These are phyloP conservation scores for Murina feae DNA, from an alignment of 2,113 vertebrate species.

Conservation along the genomic window DNA sequence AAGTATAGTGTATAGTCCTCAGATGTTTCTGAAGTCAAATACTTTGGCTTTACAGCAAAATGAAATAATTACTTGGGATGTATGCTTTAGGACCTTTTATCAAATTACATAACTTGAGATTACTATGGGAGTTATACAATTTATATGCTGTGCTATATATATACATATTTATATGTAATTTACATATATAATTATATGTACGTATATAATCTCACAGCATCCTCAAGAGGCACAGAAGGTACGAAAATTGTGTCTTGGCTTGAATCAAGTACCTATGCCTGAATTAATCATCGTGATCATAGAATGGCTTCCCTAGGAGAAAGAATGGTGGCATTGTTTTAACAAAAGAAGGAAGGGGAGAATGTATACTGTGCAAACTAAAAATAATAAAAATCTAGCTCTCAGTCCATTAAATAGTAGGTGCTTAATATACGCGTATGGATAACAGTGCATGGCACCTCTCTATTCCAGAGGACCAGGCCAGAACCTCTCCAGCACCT, in stretches of 20 bases:
- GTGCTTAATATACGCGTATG: background rate
- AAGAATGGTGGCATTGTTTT: background rate
- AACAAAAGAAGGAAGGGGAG: background rate
- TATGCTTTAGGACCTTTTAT: background rate
- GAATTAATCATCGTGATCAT: background rate
- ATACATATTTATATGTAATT: background rate
- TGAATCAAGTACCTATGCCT: background rate
- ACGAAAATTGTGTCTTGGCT: background rate
- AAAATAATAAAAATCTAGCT: background rate
- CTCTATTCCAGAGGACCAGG: background rate
- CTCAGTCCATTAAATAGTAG: background rate
- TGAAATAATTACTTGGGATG: background rate
- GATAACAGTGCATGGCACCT: background rate
- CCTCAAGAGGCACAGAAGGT: background rate
- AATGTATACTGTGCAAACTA: background rate
- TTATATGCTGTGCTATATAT: background rate
- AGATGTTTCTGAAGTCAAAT: background rate
- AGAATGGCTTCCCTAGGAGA: background rate
- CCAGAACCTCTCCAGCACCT: background rate
- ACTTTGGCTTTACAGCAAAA: background rate
- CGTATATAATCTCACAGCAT: background rate
- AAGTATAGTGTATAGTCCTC: background rate
- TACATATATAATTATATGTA: background rate
- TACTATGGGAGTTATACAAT: background rate
- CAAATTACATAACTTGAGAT: constrained; percentile 23